Percentiles rank a stretch among this genome's conserved stretches.
Evolutionary conservation across 2,888 invertebrate species (phyloP).

Genomic region (Colletes collaris): DNA sequence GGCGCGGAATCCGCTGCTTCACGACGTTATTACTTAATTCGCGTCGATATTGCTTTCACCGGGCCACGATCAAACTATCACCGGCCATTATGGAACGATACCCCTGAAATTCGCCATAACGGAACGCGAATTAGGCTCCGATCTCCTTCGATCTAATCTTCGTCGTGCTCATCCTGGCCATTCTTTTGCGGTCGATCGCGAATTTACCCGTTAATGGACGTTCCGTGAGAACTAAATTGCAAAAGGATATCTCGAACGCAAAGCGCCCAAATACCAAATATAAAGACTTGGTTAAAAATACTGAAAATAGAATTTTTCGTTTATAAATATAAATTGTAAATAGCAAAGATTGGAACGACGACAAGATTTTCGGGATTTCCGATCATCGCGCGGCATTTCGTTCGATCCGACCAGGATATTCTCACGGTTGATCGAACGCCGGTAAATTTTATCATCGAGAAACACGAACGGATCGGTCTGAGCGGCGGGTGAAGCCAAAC

Average conservation of each 20-base stretch:
- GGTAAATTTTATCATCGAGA: not conserved
- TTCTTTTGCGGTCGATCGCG: not conserved
- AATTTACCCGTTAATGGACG: too few species aligned
- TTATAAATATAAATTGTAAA: too few species aligned
- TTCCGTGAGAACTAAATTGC: too few species aligned
- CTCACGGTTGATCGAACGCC: constrained; percentile 7
- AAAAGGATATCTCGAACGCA: too few species aligned
- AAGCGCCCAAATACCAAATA: too few species aligned
- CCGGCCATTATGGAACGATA: constrained; percentile 26
- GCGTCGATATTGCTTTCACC: constrained; percentile 50
- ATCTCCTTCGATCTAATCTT: not conserved
- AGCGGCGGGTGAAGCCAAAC: not conserved
- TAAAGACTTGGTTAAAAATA: too few species aligned
- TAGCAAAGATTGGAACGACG: too few species aligned
- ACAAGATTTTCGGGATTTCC: too few species aligned
- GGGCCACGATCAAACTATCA: constrained; percentile 29
- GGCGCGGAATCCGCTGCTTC: constrained; percentile 46
- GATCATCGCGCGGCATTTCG: not conserved
- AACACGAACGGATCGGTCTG: constrained; percentile 1
- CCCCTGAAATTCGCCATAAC: constrained; percentile 12
- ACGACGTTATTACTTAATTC: constrained; percentile 62
- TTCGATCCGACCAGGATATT: constrained; percentile 1
- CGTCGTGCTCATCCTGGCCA: not conserved
- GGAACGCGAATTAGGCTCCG: not conserved
- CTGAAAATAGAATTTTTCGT: too few species aligned